phyloP scores from a whole-genome alignment of 2,113 vertebrate genomes.

The Plecturocebus donacophilus region DNA sequence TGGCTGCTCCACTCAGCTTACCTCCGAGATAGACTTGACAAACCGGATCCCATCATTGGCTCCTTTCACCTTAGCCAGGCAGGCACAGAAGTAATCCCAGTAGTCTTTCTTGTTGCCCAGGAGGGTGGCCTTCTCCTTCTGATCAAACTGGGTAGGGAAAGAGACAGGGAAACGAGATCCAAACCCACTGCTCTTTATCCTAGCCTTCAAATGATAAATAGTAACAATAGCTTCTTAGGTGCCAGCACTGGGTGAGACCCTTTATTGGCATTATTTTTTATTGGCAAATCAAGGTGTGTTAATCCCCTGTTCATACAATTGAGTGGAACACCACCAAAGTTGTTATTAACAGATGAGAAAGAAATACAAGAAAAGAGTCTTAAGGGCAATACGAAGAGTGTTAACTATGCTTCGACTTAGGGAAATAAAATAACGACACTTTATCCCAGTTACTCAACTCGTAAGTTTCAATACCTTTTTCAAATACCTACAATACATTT shows the following conservation, averaged over 20 bases:
- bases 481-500: neutral
- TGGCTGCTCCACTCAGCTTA: slow-evolving; percentile 71
- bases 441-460: neutral
- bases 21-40: slow-evolving; percentile 96
- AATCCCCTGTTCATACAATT: neutral
- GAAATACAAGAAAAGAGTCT: neutral
- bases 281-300: neutral
- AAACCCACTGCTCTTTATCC: neutral
- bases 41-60: slow-evolving; percentile 97
- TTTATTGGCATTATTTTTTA: neutral
- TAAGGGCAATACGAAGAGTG: neutral
- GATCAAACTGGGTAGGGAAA: slow-evolving; percentile 90
- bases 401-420: neutral
- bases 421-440: neutral
- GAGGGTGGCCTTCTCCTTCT: slow-evolving; percentile 95
- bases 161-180: slow-evolving; percentile 36
- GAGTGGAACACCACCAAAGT: neutral
- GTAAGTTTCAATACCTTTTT: neutral
- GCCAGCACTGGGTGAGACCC: neutral
- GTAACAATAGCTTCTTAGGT: neutral
- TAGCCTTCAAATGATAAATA: neutral
- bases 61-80: slow-evolving; percentile 95
- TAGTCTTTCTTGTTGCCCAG: slow-evolving; percentile 96
- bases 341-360: neutral
- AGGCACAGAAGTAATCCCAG: slow-evolving; percentile 98